Conservation (phyloP, 2,797 vertebrate species). For the Geotrypetes seraphini region DNA sequence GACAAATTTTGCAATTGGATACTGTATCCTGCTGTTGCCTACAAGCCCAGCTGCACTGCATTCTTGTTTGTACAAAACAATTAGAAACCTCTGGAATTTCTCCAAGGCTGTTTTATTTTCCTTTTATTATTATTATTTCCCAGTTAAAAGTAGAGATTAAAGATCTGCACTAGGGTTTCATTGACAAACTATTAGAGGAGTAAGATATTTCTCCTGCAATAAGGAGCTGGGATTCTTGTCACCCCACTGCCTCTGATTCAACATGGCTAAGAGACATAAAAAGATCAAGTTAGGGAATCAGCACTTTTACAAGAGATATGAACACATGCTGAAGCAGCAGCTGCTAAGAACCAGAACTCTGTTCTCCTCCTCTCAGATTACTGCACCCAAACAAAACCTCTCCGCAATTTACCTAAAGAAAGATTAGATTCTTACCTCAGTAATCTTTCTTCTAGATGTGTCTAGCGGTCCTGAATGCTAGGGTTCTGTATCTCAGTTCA, state of each 20-base stretch:
- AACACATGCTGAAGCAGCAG: constrained; percentile 8
- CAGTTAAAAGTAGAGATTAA: too few species aligned
- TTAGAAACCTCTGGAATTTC: constrained; percentile 2
- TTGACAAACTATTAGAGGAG: not conserved
- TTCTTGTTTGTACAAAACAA: constrained; percentile 18
- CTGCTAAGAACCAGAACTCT: not conserved
- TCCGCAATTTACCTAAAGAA: too few species aligned
- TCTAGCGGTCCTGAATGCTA: too few species aligned
- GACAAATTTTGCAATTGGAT: not conserved
- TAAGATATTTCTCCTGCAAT: not conserved
- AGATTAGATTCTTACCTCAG: too few species aligned
- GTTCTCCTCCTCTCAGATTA: too few species aligned
- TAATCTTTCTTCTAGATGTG: too few species aligned
- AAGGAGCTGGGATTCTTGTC: constrained; percentile 7
- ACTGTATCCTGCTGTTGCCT: constrained; percentile 3
- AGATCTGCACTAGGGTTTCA: constrained; percentile 1
- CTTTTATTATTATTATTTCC: too few species aligned
- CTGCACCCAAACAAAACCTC: too few species aligned
- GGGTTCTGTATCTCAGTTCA: too few species aligned
- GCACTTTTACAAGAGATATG: not conserved
- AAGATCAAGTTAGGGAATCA: constrained; percentile 8
- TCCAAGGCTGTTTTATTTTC: not conserved
- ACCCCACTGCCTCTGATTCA: constrained; percentile 11
- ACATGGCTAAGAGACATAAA: not conserved
- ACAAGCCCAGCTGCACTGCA: constrained; percentile 31